Base-by-base conservation (phyloP, 2,888 invertebrate genomes). In the Parascotia fuliginaria region DNA sequence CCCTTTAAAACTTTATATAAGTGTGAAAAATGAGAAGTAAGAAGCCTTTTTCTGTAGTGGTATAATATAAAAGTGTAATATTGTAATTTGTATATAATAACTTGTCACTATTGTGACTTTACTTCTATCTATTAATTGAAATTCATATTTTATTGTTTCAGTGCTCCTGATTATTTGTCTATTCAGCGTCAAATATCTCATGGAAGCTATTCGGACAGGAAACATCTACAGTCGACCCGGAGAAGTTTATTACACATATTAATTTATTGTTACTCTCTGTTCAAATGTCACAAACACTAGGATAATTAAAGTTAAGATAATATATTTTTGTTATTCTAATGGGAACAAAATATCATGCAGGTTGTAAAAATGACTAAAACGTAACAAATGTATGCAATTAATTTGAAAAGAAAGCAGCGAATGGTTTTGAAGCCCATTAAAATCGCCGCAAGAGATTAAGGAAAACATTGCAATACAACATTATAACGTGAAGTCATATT, bases 151-250 rank as follows among this genome's bases (percentile, higher is more conserved):
- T 42, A 65, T 70, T 57, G 53, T 87, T 83, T 1, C 89, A 92
- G 91, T 91, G 75, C 79, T 91, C 75, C 81, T 90, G 66, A 80
- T 91, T 63, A 61, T 87, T 77, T 91, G 90, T 67, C 74, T 92
- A 48, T 89, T 91, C 72, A 85, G 91, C 58, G 88, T 92, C 60
- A 90, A 89, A 73, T 89, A 92, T 65, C 72, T 92, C 47, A 87
- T 89, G 84, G 91, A 90, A 72, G 91, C 91, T 9, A 90, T 91
- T 41, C 75, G 87, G 16, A 82, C 82, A 12, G 91, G 91, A 3
- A 79, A 90, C 72, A 83, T 92, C 42, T 92, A 92, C 78, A 85
- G 84, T 54, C 77, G 83, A 1, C 91, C 91, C 0, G 90, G 89
- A 33, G 86, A 90, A 69, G 81, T 84, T 15, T 79, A 81, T 38